Evolutionary conservation across 2,888 invertebrate genomes (phyloP).

Genomic region (Caenorhabditis sulstoni): DNA sequence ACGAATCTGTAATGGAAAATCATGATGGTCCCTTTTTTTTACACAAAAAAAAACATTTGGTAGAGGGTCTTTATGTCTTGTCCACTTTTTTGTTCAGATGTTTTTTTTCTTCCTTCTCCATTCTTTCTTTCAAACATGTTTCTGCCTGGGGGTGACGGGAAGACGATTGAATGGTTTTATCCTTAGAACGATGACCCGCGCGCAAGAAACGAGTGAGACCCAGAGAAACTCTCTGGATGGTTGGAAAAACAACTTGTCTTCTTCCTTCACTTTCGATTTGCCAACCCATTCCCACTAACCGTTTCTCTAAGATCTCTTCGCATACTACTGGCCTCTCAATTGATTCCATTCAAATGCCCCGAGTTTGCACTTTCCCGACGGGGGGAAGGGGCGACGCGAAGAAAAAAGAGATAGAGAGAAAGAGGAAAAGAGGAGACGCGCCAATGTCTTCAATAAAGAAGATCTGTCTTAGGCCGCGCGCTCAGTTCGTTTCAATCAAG

Average conservation of each 20-base stretch:
- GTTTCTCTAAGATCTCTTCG: slow-evolving; percentile 21
- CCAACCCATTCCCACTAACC: slow-evolving; percentile 7
- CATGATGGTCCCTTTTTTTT: background rate
- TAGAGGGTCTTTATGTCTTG: too few species aligned
- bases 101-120: background rate
- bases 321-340: background rate
- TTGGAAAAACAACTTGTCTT: slow-evolving; percentile 26
- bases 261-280: slow-evolving; percentile 2
- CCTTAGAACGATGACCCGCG: background rate
- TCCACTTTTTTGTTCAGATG: background rate
- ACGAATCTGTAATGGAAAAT: slow-evolving; percentile 71
- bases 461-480: background rate
- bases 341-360: slow-evolving; percentile 42
- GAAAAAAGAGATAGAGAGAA: background rate
- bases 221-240: background rate
- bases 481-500: slow-evolving; percentile 54
- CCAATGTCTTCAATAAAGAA: slow-evolving; percentile 5
- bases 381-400: background rate
- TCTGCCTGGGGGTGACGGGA: too few species aligned
- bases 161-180: slow-evolving; percentile 10
- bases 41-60: background rate
- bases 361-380: slow-evolving; percentile 59
- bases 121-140: background rate
- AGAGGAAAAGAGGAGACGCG: too few species aligned
- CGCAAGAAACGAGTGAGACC: background rate